Base-by-base conservation (phyloP, 1,140 invertebrate species). In the Heliconius hermathena region DNA sequence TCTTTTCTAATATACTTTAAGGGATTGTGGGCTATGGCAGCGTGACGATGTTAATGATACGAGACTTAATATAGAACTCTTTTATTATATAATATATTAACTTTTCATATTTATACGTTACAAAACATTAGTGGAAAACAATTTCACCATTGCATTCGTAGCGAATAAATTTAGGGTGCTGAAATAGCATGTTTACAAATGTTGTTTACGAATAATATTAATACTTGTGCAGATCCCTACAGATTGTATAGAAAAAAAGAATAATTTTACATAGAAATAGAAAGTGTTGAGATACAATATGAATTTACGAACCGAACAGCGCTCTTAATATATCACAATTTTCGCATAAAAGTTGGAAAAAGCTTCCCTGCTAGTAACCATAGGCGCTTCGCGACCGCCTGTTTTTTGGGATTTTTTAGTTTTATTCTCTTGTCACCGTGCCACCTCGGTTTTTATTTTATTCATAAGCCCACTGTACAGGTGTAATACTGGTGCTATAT, bases 301-400 rank as follows among this genome's bases (percentile, higher is more conserved):
- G 75, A 82, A 82, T 82, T 79, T 74, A 74, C 75, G 77, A 82
- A 76, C 71, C 74, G 73, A 52, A 79, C 76, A 78, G 73, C 57
- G 74, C 70, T 77, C 71, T 78, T 73, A 78, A 73, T 78, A 76
- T 78, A 79, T 79, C 71, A 74, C 41, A 54, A 26, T 77, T 76
- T 76, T 77, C 76, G 74, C 74, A 82, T 76, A 79, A 79, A 80
- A 74, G 54, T 54, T 74, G 33, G 54, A 78, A 72, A 78, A 73
- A 11, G 76, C n/a, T 52, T 20, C 49, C 13, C 57, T 3, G 57
- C 57, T n/a, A 60, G 8, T 26, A 22, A 29, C 60, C 26, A 29
- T 66, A 66, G 60, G 22, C 72, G 22, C 41, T n/a, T 8, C 33
- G 41, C n/a, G 38, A 4, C 6, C 5, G 72, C 46, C n/a, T 72